Evolutionary conservation across 2,888 invertebrate species (phyloP).

Genomic region (Agonopterix heracliana): DNA sequence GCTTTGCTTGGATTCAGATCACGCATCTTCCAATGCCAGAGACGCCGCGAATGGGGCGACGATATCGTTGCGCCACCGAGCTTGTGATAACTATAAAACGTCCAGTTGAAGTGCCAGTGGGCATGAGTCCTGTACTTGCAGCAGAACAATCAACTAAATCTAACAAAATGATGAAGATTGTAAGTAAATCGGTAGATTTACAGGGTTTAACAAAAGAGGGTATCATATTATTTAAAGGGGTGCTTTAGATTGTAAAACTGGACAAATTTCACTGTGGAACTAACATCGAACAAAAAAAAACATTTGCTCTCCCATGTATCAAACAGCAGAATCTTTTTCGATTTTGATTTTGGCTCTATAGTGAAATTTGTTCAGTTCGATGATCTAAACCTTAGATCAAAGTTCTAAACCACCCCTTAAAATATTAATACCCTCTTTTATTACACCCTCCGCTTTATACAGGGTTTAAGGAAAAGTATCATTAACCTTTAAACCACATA

Average conservation of each 20-base stretch:
- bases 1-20: constrained; percentile 42
- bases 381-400: no score
- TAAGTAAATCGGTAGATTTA: constrained; percentile 32
- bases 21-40: constrained; percentile 65
- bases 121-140: constrained; percentile 45
- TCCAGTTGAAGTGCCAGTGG: constrained; percentile 22
- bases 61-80: constrained; percentile 38
- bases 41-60: constrained; percentile 30
- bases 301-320: neutral
- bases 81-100: constrained; percentile 47
- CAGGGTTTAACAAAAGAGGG: no score
- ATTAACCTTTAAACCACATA: no score
- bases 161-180: constrained; percentile 64
- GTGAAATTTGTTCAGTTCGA: no score
- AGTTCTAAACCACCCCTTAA: no score
- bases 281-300: neutral
- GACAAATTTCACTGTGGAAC: neutral
- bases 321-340: no score
- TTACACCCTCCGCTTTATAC: no score
- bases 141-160: constrained; percentile 35
- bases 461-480: no score
- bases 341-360: no score
- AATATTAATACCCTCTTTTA: no score
- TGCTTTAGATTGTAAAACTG: no score
- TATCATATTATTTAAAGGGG: no score